These are phyloP conservation scores for Bombus haemorrhoidalis DNA, from an alignment of 1,140 invertebrate genomes.

Conservation along the genomic window DNA sequence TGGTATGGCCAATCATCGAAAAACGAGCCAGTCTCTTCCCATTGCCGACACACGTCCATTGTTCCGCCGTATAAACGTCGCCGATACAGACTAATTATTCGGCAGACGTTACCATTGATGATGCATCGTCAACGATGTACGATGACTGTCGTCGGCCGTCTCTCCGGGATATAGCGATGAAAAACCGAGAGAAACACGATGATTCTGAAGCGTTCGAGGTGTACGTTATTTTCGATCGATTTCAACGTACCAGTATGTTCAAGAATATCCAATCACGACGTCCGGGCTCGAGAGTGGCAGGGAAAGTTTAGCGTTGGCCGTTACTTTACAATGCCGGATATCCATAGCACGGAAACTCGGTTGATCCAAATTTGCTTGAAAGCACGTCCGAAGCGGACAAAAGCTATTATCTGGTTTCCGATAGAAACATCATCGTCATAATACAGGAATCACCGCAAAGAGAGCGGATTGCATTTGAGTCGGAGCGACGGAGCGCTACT, in stretches of 20 bases:
- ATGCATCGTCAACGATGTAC: no score
- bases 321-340: neutral
- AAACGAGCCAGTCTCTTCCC: neutral
- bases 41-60: slow-evolving; percentile 16
- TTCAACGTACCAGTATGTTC: neutral
- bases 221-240: neutral
- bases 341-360: neutral
- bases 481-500: neutral
- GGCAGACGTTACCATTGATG: neutral
- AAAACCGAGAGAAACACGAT: neutral
- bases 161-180: neutral
- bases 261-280: no score
- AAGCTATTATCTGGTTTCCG: slow-evolving; percentile 2
- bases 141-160: neutral
- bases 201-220: neutral
- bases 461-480: neutral
- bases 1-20: slow-evolving; percentile 12
- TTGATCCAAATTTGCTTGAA: slow-evolving; percentile 6
- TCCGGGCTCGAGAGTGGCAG: no score
- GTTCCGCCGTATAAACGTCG: slow-evolving; percentile 12
- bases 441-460: slow-evolving; percentile 22
- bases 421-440: slow-evolving; percentile 21
- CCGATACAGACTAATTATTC: slow-evolving; percentile 39
- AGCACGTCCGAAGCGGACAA: slow-evolving; percentile 20
- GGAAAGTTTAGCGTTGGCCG: neutral